phyloP scores from a whole-genome alignment of 2,113 vertebrate genomes.

The Macaca nemestrina region DNA sequence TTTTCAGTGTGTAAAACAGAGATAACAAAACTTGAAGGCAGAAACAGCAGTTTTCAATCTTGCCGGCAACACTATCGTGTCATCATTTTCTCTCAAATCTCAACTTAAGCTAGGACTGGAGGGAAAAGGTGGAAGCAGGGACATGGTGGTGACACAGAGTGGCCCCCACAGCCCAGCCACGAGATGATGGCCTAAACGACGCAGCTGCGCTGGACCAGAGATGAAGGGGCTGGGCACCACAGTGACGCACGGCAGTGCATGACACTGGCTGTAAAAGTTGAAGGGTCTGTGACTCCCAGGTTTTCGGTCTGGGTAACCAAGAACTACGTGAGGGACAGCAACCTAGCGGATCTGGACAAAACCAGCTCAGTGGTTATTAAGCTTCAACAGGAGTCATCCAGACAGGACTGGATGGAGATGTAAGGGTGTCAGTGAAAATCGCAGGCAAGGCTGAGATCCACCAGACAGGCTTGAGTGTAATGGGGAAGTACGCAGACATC shows the following conservation, averaged over 20 bases:
- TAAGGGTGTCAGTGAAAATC: accelerated
- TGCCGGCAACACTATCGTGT: background rate
- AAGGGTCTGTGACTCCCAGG: background rate
- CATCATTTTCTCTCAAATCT: background rate
- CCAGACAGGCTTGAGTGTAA: background rate
- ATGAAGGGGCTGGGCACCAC: background rate
- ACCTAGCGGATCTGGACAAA: background rate
- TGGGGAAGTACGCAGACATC: accelerated
- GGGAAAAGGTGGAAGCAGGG: too few relatives aligned
- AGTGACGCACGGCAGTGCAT: accelerated
- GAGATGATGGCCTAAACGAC: too few relatives aligned
- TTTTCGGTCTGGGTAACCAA: background rate
- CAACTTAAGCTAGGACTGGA: background rate
- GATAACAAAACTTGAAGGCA: background rate
- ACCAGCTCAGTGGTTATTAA: too few relatives aligned
- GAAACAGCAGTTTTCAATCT: background rate
- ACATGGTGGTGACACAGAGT: accelerated
- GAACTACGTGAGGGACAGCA: background rate
- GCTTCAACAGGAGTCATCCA: accelerated
- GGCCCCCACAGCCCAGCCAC: accelerated
- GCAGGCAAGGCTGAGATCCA: background rate
- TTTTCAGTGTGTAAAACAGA: background rate
- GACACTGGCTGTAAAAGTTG: accelerated
- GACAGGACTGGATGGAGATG: background rate
- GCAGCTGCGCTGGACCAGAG: accelerated